Conservation (phyloP, 2,113 vertebrate species). For the Galbula dea region DNA sequence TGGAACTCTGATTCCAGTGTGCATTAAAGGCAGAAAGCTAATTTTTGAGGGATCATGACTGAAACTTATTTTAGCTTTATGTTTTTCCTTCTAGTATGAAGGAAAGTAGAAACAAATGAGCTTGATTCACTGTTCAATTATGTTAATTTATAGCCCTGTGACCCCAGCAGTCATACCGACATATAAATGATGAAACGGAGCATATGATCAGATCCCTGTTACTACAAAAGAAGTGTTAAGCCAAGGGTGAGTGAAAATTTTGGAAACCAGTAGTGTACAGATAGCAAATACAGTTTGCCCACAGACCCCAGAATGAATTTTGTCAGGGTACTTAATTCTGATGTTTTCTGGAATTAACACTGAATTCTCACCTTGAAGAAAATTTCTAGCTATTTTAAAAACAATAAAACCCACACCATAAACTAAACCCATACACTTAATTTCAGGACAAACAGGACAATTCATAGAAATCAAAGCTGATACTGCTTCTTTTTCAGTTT, state of each 20-base stretch:
- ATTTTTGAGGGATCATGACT: background rate
- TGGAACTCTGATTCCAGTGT: background rate
- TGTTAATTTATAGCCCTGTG: conserved; percentile 37
- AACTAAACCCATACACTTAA: background rate
- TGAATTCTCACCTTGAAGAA: background rate
- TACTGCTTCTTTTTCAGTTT: background rate
- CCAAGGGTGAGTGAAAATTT: conserved; percentile 11
- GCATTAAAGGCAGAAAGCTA: background rate
- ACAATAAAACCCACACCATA: background rate
- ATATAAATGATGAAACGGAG: conserved; percentile 35
- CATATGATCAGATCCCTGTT: conserved; percentile 12
- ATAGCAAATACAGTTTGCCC: background rate
- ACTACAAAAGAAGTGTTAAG: background rate
- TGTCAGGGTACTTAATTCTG: background rate
- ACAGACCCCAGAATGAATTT: background rate
- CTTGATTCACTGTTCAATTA: conserved; percentile 28
- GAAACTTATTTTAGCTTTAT: background rate
- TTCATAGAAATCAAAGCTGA: background rate
- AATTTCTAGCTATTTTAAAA: background rate
- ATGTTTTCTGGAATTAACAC: background rate
- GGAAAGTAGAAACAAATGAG: conserved; percentile 31
- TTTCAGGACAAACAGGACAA: background rate
- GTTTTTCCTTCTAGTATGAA: background rate
- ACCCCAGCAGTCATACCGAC: conserved; percentile 30
- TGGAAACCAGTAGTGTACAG: background rate